phyloP scores from a whole-genome alignment of 2,888 invertebrate genomes.

The Drosophila mimica region DNA sequence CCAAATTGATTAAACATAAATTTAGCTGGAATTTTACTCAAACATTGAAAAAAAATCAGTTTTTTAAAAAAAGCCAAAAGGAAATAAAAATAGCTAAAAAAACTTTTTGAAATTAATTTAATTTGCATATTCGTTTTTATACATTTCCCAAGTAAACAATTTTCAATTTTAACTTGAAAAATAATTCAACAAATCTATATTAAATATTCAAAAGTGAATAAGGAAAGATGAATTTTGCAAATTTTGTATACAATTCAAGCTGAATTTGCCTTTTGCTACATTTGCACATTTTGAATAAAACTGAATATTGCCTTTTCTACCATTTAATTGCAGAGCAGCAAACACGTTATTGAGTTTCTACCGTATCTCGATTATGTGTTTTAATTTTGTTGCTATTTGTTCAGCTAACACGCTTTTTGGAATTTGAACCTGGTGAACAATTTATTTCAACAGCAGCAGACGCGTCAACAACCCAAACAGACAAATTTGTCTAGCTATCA shows the following conservation, averaged over 20 bases:
- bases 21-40: not conserved
- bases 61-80: not conserved
- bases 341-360: not conserved
- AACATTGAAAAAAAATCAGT: not conserved
- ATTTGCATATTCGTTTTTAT: not conserved
- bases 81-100: too few relatives aligned
- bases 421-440: slow-evolving; percentile 46
- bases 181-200: not conserved
- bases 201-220: not conserved
- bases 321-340: not conserved
- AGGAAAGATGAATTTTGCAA: too few relatives aligned
- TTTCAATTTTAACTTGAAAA: not conserved
- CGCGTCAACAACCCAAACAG: slow-evolving; percentile 44
- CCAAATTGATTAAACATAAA: not conserved
- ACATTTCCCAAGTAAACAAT: not conserved
- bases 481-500: slow-evolving; percentile 11
- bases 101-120: not conserved
- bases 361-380: not conserved
- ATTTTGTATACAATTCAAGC: not conserved
- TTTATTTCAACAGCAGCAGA: slow-evolving; percentile 13
- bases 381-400: slow-evolving; percentile 2
- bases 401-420: slow-evolving; percentile 30
- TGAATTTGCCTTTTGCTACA: not conserved
- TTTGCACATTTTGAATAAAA: not conserved
- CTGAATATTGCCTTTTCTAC: not conserved